Conservation (phyloP, 2,797 vertebrate species). For the Phataginus tetradactyla region DNA sequence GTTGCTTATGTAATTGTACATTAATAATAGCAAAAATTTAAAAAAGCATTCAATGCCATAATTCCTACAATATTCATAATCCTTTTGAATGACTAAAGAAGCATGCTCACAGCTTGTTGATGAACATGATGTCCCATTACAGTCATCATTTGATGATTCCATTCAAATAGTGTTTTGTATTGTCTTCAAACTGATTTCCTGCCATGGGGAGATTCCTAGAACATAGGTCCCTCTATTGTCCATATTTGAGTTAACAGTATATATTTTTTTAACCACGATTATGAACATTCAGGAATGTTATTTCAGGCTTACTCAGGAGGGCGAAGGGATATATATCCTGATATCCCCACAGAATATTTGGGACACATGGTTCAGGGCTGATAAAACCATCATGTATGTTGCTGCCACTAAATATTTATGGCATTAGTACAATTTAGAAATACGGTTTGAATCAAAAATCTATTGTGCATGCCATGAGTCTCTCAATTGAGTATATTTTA, state of each 20-base stretch:
- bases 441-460: neutral
- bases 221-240: neutral
- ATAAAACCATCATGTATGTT: neutral
- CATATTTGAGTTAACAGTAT: neutral
- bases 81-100: neutral
- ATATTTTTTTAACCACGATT: neutral
- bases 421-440: neutral
- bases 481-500: neutral
- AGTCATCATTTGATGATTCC: neutral
- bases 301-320: neutral
- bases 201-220: neutral
- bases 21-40: too few relatives aligned
- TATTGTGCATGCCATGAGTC: neutral
- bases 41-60: neutral
- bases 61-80: neutral
- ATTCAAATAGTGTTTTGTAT: neutral
- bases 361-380: neutral
- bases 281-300: neutral
- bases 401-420: neutral
- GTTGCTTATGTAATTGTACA: too few relatives aligned
- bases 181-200: neutral
- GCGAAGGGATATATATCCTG: neutral
- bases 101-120: neutral
- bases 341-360: neutral
- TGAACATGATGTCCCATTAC: neutral